A percentile compares a stretch with the other conserved stretches of the same genome.
Evolutionary conservation across 2,113 vertebrate genomes (phyloP).

Genomic region (Crypturellus undulatus): DNA sequence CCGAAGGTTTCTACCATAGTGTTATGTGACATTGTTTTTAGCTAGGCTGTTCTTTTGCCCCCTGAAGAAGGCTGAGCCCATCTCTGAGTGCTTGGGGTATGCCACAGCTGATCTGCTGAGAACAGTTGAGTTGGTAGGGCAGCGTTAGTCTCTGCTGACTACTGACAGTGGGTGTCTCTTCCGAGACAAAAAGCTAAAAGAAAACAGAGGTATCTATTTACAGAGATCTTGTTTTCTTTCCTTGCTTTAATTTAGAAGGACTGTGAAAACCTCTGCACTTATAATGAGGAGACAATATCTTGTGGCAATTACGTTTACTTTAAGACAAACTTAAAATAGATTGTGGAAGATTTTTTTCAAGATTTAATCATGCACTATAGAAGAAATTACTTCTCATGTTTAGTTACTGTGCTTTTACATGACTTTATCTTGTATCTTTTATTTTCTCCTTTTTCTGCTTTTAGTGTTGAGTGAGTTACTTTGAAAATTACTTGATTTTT

Average conservation of each 20-base stretch:
- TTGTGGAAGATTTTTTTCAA: not conserved
- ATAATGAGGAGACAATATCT: not conserved
- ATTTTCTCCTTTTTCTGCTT: not conserved
- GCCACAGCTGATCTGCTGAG: not conserved
- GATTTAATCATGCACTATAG: not conserved
- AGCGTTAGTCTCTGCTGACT: accelerated
- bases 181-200: not conserved
- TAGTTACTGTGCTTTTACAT: not conserved
- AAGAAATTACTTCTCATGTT: not conserved
- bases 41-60: not conserved
- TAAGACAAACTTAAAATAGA: not conserved
- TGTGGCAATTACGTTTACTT: not conserved
- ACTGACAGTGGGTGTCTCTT: not conserved
- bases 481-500: not conserved
- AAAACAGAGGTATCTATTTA: not conserved
- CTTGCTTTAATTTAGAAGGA: not conserved
- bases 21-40: not conserved
- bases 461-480: not conserved
- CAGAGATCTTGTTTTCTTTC: not conserved
- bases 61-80: not conserved
- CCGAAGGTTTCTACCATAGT: not conserved
- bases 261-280: not conserved
- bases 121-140: not conserved
- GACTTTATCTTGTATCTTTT: not conserved
- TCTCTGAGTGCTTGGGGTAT: not conserved